Evolutionary conservation across 2,113 vertebrate species (phyloP).

Genomic region (Tetrax tetrax): DNA sequence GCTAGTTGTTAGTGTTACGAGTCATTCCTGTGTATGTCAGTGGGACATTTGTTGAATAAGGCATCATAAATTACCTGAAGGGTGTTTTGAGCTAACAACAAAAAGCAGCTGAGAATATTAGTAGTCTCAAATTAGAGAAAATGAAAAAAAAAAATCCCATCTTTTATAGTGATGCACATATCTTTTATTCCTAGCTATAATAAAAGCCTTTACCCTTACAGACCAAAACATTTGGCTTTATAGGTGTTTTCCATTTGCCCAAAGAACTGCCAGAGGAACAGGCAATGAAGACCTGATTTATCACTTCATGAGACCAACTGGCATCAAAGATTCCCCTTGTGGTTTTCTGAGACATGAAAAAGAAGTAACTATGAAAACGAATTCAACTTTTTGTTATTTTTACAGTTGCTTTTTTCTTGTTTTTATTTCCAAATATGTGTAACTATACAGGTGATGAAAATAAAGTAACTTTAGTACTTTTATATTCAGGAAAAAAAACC

Average conservation of each 20-base stretch:
- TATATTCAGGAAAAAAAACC: neutral
- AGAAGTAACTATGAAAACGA: slow-evolving; percentile 21
- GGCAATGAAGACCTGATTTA: slow-evolving; percentile 20
- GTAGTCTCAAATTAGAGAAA: neutral
- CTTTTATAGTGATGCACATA: neutral
- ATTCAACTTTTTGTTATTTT: neutral
- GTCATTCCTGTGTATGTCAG: neutral
- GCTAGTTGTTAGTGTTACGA: neutral
- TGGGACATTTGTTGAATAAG: neutral
- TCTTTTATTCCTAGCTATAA: neutral
- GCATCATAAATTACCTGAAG: neutral
- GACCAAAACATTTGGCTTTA: neutral
- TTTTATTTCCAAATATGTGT: neutral
- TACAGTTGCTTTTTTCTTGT: slow-evolving; percentile 18
- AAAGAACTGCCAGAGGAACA: slow-evolving; percentile 17
- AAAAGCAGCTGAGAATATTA: neutral
- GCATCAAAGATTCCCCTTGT: slow-evolving; percentile 33
- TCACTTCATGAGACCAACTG: slow-evolving; percentile 36
- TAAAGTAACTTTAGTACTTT: neutral
- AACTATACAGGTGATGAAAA: neutral
- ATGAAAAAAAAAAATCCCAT: neutral
- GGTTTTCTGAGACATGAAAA: slow-evolving; percentile 44
- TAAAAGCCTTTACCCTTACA: neutral
- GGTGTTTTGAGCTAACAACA: neutral
- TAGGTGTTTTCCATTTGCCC: slow-evolving; percentile 18